These are phyloP conservation scores for Epinotia demarniana DNA, from an alignment of 2,888 invertebrate genomes.

Conservation along the genomic window DNA sequence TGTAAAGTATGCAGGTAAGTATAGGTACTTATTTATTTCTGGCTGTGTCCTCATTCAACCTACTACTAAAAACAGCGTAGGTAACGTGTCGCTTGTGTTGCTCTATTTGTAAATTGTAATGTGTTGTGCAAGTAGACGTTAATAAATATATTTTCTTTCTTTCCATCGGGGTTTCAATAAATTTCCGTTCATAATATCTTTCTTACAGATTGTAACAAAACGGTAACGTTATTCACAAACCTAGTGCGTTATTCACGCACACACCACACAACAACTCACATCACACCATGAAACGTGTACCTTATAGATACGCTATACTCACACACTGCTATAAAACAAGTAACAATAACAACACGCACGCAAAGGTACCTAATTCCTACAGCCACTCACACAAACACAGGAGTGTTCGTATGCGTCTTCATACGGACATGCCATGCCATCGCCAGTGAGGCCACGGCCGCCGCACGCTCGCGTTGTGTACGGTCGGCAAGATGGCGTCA, in stretches of 20 bases:
- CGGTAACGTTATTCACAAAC: too few species aligned
- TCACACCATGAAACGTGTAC: not conserved
- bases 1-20: too few species aligned
- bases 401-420: not conserved
- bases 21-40: too few species aligned
- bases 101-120: too few species aligned
- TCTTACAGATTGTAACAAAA: too few species aligned
- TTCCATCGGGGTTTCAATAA: too few species aligned
- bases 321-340: not conserved
- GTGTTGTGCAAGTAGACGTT: too few species aligned
- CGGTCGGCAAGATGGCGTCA: conserved; percentile 17
- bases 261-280: not conserved
- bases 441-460: conserved; percentile 5
- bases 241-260: not conserved
- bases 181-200: too few species aligned
- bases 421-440: conserved; percentile 4
- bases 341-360: not conserved
- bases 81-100: too few species aligned
- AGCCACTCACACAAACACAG: conserved; percentile 13
- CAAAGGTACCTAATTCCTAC: conserved; percentile 15
- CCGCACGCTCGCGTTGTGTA: conserved; percentile 21
- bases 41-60: too few species aligned
- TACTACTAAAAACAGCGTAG: too few species aligned
- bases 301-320: not conserved
- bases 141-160: too few species aligned